A percentile compares a stretch with the other conserved stretches of the same genome.
Evolutionary conservation across 30 jellyfish, hydroid and myxozoan species (phyloP).

Genomic region (Hydra vulgaris): DNA sequence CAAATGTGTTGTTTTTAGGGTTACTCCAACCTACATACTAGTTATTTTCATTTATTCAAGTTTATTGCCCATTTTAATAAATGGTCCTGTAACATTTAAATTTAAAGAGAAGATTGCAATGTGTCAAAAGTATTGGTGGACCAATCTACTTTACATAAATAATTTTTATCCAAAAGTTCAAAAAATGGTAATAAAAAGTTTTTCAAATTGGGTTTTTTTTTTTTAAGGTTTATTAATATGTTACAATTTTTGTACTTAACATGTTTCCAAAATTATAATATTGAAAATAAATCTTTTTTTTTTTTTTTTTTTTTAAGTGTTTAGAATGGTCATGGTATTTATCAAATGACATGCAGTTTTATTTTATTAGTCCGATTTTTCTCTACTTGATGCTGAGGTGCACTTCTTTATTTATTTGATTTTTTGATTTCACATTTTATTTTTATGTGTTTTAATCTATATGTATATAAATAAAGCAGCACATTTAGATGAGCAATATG

Average conservation of each 20-base stretch:
- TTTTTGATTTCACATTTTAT: too few species aligned
- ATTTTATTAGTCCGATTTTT: slow-evolving; percentile 59
- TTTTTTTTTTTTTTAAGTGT: slow-evolving; percentile 42
- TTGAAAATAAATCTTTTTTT: too few species aligned
- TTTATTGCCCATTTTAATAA: slow-evolving; percentile 44
- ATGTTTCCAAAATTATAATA: too few species aligned
- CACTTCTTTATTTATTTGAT: not conserved
- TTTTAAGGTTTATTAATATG: too few species aligned
- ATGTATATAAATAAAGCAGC: too few species aligned
- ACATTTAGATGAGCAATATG: too few species aligned
- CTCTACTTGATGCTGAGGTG: slow-evolving; percentile 44
- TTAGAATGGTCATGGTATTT: slow-evolving; percentile 83
- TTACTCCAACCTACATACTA: slow-evolving; percentile 73
- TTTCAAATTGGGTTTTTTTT: not conserved
- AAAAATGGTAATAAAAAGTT: slow-evolving; percentile 5
- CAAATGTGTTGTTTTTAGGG: slow-evolving; percentile 41
- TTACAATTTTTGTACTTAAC: too few species aligned
- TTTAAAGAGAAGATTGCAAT: not conserved
- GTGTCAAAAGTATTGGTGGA: slow-evolving; percentile 80
- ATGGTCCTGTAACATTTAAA: slow-evolving; percentile 59
- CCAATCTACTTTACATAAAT: slow-evolving; percentile 70
- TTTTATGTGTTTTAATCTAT: too few species aligned
- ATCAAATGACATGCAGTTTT: slow-evolving; percentile 93
- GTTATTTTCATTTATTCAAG: slow-evolving; percentile 39
- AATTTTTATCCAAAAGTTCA: slow-evolving; percentile 45